Evolutionary conservation across 2,888 invertebrate species (phyloP), one percentile per base, ranked within the genome.

Genomic region (Gastrophysa polygoni): DNA sequence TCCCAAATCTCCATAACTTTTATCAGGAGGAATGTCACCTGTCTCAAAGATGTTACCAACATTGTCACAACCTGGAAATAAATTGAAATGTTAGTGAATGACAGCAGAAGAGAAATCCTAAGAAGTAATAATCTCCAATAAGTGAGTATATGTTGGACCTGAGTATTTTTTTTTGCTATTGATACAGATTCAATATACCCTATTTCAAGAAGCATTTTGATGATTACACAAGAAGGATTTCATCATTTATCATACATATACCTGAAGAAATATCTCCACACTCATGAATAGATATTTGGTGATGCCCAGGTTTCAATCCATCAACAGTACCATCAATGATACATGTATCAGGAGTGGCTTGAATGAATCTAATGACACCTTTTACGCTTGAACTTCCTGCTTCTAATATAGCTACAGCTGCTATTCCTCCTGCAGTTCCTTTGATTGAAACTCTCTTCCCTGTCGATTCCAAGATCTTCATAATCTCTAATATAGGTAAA

Each of bases 261-360:
- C 88, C 89, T 71, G 83, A 71, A 1, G 91, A 90, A 51, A 92
- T 81, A 80, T 92, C 92, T 0, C 92, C 92, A 76, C 86, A 87
- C 80, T 92, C 90, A 73, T 91, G 89, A 43, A 92, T 82, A 68
- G 84, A 85, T 44, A 89, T 76, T 2, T 83, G 83, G 76, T 89
- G 85, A 57, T 78, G 82, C 68, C 91, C 91, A 29, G 86, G 86
- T 0, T 82, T 70, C 47, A 96, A 82, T 0, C 93, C 93, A 81
- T 95, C 95, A 1, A 96, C 82, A 1, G 91, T 91, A 0, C 95
- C 95, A 76, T 96, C 96, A 1, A 94, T 85, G 0, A 95, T 84
- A 54, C 91, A 88, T 0, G 81, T 82, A 44, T 85, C 79, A 14
- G 85, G 82, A 66, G 81, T 75, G 0, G 83, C 80, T 81, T 92